Conservation (phyloP, 2,797 vertebrate species). For the Austrolebias charrua region DNA sequence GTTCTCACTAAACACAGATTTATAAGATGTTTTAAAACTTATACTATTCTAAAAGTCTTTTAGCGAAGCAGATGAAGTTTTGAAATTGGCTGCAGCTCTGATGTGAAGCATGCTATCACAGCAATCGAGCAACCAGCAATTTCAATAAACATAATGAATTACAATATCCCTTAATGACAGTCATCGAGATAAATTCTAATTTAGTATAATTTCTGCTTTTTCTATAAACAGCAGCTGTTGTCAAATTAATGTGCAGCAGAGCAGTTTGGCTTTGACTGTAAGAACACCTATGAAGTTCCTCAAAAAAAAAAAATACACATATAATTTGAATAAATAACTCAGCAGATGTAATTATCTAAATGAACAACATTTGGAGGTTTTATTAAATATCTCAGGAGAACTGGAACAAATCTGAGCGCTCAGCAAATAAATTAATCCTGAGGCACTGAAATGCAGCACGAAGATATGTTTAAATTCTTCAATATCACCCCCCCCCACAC, state of each 20-base stretch:
- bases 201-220: constrained; percentile 54
- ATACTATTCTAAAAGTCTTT: constrained; percentile 10
- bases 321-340: too few relatives aligned
- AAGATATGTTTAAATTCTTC: too few relatives aligned
- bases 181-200: constrained; percentile 55
- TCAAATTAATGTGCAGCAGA: constrained; percentile 43
- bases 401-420: too few relatives aligned
- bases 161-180: constrained; percentile 52
- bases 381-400: too few relatives aligned
- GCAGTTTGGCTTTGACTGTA: constrained; percentile 16
- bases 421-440: too few relatives aligned
- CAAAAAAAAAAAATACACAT: background rate
- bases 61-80: constrained; percentile 25
- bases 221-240: constrained; percentile 50
- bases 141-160: constrained; percentile 55
- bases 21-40: background rate
- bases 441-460: too few relatives aligned
- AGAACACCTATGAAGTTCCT: background rate
- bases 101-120: constrained; percentile 39
- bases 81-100: constrained; percentile 36
- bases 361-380: too few relatives aligned
- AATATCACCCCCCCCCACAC: too few relatives aligned
- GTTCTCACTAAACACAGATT: background rate
- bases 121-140: constrained; percentile 46
- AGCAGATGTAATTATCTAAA: too few relatives aligned